Evolutionary conservation across 2,888 invertebrate species (phyloP).

Genomic region (Campaea margaritaria): DNA sequence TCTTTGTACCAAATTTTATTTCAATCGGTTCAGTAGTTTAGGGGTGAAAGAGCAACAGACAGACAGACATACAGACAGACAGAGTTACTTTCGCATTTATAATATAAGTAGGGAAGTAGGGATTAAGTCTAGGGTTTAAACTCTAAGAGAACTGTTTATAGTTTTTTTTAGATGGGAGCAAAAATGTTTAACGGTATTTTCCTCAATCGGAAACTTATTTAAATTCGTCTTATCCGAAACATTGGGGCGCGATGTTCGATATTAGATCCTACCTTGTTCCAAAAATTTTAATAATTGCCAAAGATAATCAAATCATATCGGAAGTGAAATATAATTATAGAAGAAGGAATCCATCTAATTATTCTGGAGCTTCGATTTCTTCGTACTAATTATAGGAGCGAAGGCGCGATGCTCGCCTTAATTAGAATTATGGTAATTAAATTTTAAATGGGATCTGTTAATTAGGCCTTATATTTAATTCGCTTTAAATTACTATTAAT

Average conservation of each 20-base stretch:
- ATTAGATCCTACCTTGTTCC: background rate
- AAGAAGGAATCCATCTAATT: conserved; percentile 17
- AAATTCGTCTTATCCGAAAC: too few species aligned
- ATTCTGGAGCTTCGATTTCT: conserved; percentile 11
- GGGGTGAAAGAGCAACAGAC: too few species aligned
- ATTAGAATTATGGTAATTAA: background rate
- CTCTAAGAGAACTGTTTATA: too few species aligned
- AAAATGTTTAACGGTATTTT: too few species aligned
- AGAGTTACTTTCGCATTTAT: too few species aligned
- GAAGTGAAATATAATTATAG: conserved; percentile 15
- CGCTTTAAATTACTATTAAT: background rate
- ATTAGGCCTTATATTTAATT: background rate
- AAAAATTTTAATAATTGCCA: background rate
- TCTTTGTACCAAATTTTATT: too few species aligned
- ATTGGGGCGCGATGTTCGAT: background rate
- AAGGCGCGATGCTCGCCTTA: background rate
- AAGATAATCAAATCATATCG: conserved; percentile 11
- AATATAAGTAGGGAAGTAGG: too few species aligned
- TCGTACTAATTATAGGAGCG: conserved; percentile 12
- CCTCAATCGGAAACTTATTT: too few species aligned
- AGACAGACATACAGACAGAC: too few species aligned
- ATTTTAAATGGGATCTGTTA: background rate
- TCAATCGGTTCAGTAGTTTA: too few species aligned
- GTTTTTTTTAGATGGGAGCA: too few species aligned
- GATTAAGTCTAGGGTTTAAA: too few species aligned